Evolutionary conservation across 2,113 vertebrate genomes (phyloP), one percentile per base, ranked within the genome.

Genomic region (Microtus oregoni): DNA sequence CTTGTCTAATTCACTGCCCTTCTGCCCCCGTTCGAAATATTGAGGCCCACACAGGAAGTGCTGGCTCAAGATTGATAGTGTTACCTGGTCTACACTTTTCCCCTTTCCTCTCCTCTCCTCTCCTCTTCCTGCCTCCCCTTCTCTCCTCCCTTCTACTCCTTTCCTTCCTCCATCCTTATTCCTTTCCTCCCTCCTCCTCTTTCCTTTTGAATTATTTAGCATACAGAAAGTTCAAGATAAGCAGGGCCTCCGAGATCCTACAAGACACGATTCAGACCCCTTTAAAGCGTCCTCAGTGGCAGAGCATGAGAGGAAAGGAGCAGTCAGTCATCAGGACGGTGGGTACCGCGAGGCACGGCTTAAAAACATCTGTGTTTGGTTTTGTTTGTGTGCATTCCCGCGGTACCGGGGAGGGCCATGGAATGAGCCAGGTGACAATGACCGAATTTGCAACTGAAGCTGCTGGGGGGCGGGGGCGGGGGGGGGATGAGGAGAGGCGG

Each of bases 241-340:
- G 52, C 55, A 61, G 90, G 38, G 63, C 79, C 75, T 55, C 67
- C 2, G 7, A 87, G 70, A 91, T 93, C 77, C 91, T 86, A 63
- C 67, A 93, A 83, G 78, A 93, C 82, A 78, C 19, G 47, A 87
- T 86, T 93, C 90, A 95, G 67, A 95, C 75, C 86, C 86, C 94
- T 96, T 93, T 78, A 65, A 86, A 96, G 86, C 63, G 32, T 28
- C 78, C 81, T 95, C 63, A 26, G 76, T 17, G 65, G 50, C 70
- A 13, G 4, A 47, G n/a, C 0, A 7, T 52, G 70, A 90, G 90
- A 65, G 65, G 55, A 50, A 76, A 86, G 92, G 76, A 93, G 24
- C 86, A 41, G 52, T n/a, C 82, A 55, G 52, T 41, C 30, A 50
- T 61, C 52, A 52, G 93, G 68, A 89, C 68, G 89, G 50, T 55